Evolutionary conservation across 1,140 invertebrate species (phyloP), one percentile per base, ranked within the genome.

Genomic region (Brachionus rotundiformis): DNA sequence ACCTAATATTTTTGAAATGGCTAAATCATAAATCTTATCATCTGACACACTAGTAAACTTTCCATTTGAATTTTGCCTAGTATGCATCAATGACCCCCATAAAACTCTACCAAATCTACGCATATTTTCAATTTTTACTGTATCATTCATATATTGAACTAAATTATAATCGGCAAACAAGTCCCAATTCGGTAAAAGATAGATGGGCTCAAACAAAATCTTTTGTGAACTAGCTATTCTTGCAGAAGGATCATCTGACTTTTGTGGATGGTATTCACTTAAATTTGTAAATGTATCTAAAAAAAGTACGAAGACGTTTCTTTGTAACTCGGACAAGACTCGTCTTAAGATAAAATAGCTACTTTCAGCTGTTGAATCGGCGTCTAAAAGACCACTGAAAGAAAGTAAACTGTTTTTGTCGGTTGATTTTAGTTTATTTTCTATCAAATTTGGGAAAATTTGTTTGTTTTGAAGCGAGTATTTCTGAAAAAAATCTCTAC

Each of bases 241-340:
- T 29, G 25, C 59, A 27, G 59, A 63, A 11, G 25, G 59, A 31
- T 63, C 59, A 63, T 23, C 59, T 13, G 2, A 10, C 10, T 63
- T 63, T 63, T 63, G 25, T 63, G 59, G 59, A 63, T 63, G 29
- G 25, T 63, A 63, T 63, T 63, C 59, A 10, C 59, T 63, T 63
- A 54, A 54, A 7, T 54, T 54, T 25, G 23, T 63, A 63, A 29
- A 29, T 10, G 13, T 27, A 27, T 63, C 59, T n/a, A 63, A 29
- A 31, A 63, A 63, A 63, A 63, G 59, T 13, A 63, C 25, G 10
- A 63, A 63, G 23, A 25, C 59, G n/a, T 63, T 63, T 63, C 59
- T 25, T 27, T 27, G 8, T 7, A 63, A n/a, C n/a, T 63, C 11
- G 8, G 59, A 63, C 1, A 63, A 63, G 8, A 63, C 59, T n/a